Base-by-base conservation (phyloP, 1,140 invertebrate species). In the Drosophila kohkoa region DNA sequence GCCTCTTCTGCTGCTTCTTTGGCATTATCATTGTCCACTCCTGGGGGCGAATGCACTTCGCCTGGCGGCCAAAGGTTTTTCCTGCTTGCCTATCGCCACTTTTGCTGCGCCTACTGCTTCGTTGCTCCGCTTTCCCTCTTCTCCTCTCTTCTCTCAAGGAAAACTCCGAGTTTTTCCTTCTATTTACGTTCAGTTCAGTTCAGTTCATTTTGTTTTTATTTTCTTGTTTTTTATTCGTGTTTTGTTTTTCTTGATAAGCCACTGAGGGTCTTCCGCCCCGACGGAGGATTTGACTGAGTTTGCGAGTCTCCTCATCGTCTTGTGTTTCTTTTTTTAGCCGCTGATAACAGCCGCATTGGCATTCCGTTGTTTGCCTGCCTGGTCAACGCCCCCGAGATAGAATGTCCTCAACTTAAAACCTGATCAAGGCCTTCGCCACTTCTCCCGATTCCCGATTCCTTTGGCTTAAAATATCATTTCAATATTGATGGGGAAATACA, bases 41-140 rank as follows among this genome's bases (percentile, higher is more conserved):
- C 86, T 85, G 75, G 62, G 85, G 85, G 85, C 85, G 81, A 89
- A 89, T 89, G 86, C 85, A 89, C 85, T 90, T 88, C 75, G 58
- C 62, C 67, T 41, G 48, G 76, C 62, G 43, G 68, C 68, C 69
- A 83, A 83, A 85, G 85, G 85, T 89, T 88, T 88, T 81, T 81
- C 81, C 82, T 49, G 71, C 52, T 65, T 51, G 66, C 59, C 51
- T 63, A 57, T 69, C 72, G 49, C 46, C 52, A 3, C 66, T 70
- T 59, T 59, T 49, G 65, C 71, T 60, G 52, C 45, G 71, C 55
- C 77, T 81, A 63, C 73, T 57, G 10, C 13, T 41, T 38, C 54
- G 3, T 15, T 35, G 79, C 58, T 7, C 67, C 58, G 54, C 67
- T 67, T 79, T 54, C 13, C 1, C 7, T 35, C 30, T 4, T 7